Evolutionary conservation across 2,888 invertebrate species (phyloP).

Genomic region (Xylophagus ater): DNA sequence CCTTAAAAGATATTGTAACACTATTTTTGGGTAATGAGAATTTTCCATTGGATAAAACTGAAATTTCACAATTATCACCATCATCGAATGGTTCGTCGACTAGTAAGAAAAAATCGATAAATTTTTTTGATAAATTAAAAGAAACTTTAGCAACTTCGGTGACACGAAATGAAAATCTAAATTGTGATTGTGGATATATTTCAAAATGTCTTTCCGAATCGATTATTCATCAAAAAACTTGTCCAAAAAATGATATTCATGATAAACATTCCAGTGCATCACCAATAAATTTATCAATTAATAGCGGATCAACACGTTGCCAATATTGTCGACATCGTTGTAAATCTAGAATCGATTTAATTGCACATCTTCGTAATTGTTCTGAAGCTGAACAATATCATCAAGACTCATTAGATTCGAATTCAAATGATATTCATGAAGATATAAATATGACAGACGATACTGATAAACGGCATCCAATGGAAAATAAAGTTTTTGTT

Average conservation of each 20-base stretch:
- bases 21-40: slow-evolving; percentile 31
- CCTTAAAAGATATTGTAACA: slow-evolving; percentile 47
- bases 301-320: slow-evolving; percentile 60
- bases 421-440: slow-evolving; percentile 35
- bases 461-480: slow-evolving; percentile 46
- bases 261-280: slow-evolving; percentile 29
- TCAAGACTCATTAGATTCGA: slow-evolving; percentile 35
- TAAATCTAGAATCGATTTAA: slow-evolving; percentile 70
- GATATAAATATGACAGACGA: slow-evolving; percentile 31
- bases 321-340: slow-evolving; percentile 78
- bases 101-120: slow-evolving; percentile 37
- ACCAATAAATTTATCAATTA: slow-evolving; percentile 38
- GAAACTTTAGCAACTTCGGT: slow-evolving; percentile 57
- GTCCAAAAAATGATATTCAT: slow-evolving; percentile 38
- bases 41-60: slow-evolving; percentile 19
- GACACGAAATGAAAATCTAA: slow-evolving; percentile 53
- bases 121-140: slow-evolving; percentile 73
- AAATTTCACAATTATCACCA: slow-evolving; percentile 27
- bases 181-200: slow-evolving; percentile 63
- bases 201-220: slow-evolving; percentile 74
- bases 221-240: slow-evolving; percentile 64
- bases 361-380: slow-evolving; percentile 64
- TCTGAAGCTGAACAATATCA: slow-evolving; percentile 40
- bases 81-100: slow-evolving; percentile 24
- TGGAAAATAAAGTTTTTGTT: slow-evolving; percentile 72